Conservation (phyloP, 2,113 vertebrate genomes). For the Sander vitreus region DNA sequence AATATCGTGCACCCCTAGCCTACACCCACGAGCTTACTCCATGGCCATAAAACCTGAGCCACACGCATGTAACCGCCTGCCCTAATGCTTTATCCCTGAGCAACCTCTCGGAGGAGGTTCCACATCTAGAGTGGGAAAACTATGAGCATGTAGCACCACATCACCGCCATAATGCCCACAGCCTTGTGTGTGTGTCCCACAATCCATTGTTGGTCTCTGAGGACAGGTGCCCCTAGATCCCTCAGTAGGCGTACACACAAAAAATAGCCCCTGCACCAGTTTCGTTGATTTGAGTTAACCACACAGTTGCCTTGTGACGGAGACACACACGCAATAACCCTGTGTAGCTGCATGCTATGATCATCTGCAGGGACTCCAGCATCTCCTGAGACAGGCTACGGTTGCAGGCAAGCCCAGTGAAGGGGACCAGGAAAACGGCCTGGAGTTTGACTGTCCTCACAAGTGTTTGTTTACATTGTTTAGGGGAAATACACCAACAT, state of each 20-base stretch:
- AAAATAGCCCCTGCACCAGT: constrained; percentile 47
- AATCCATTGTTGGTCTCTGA: constrained; percentile 34
- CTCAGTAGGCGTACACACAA: constrained; percentile 9
- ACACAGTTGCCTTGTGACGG: constrained; percentile 56
- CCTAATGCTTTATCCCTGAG: constrained; percentile 1
- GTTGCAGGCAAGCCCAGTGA: constrained; percentile 24
- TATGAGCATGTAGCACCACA: constrained; percentile 2
- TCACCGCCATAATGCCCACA: constrained; percentile 19
- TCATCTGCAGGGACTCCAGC: constrained; percentile 23
- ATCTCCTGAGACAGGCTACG: constrained; percentile 20
- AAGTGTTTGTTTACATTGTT: constrained; percentile 51
- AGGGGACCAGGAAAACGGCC: constrained; percentile 38
- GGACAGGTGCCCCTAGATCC: constrained; percentile 53
- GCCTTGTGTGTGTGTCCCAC: background rate
- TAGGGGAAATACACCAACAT: constrained; percentile 15
- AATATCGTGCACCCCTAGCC: too few species aligned
- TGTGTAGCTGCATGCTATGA: constrained; percentile 30
- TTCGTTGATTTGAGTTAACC: constrained; percentile 47
- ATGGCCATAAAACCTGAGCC: constrained; percentile 9
- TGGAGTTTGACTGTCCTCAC: constrained; percentile 32
- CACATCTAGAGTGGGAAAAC: constrained; percentile 3
- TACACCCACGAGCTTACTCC: constrained; percentile 6
- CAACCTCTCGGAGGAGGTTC: background rate
- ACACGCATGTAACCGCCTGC: background rate
- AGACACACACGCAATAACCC: constrained; percentile 18